phyloP scores from a whole-genome alignment of 2,797 vertebrate species.

The Sebastes vulpes region DNA sequence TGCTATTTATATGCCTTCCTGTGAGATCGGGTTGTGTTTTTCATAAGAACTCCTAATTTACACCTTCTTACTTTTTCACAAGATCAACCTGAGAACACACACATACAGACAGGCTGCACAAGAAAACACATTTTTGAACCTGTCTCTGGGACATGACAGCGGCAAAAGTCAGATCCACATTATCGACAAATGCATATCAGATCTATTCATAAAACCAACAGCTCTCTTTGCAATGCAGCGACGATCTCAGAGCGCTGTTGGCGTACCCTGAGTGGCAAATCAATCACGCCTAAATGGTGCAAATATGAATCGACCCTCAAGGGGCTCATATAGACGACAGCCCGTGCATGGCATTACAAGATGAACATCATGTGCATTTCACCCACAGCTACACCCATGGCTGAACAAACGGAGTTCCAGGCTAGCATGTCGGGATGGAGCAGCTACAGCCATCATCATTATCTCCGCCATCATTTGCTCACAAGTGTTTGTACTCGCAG shows the following conservation, averaged over 20 bases:
- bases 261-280: slow-evolving; percentile 64
- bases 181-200: slow-evolving; percentile 77
- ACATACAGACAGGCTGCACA: neutral
- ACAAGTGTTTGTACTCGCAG: slow-evolving; percentile 56
- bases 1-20: no score
- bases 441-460: slow-evolving; percentile 48
- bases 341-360: slow-evolving; percentile 46
- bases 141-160: slow-evolving; percentile 19
- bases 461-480: slow-evolving; percentile 55
- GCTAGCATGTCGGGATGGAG: slow-evolving; percentile 10
- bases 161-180: slow-evolving; percentile 57
- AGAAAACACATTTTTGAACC: slow-evolving; percentile 11
- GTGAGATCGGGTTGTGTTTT: no score
- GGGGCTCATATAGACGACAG: slow-evolving; percentile 52
- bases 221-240: slow-evolving; percentile 45
- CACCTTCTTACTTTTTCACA: neutral
- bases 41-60: neutral
- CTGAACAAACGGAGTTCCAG: slow-evolving; percentile 20
- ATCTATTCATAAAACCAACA: slow-evolving; percentile 75
- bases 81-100: neutral
- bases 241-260: slow-evolving; percentile 43
- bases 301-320: slow-evolving; percentile 73
- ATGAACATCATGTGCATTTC: slow-evolving; percentile 28
- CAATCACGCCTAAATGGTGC: slow-evolving; percentile 80
- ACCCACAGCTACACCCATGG: slow-evolving; percentile 26